A percentile compares a stretch with the other conserved stretches of the same genome.
phyloP scores from a whole-genome alignment of 2,888 invertebrate species.

The Epistrophe grossulariae region DNA sequence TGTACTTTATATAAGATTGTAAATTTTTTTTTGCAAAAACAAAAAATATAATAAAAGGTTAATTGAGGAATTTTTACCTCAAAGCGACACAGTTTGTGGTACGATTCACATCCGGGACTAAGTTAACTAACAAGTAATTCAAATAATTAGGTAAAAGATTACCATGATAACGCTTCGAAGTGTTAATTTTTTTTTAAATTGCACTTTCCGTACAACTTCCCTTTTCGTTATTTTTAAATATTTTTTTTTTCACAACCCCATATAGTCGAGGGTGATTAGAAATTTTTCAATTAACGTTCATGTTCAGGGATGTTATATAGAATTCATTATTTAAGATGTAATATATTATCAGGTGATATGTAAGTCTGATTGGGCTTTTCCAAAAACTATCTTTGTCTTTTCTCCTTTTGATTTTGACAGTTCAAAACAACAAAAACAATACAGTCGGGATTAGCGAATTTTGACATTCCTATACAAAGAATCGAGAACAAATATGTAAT shows the following conservation, averaged over 20 bases:
- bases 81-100: slow-evolving; percentile 17
- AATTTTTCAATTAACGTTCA: slow-evolving; percentile 53
- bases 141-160: slow-evolving; percentile 69
- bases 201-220: neutral
- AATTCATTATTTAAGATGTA: neutral
- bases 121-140: slow-evolving; percentile 53
- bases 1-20: neutral
- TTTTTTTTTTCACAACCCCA: neutral
- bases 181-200: slow-evolving; percentile 59
- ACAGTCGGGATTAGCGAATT: no score
- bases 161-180: slow-evolving; percentile 46
- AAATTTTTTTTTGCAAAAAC: neutral
- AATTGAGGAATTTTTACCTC: slow-evolving; percentile 35
- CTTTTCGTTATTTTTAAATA: neutral
- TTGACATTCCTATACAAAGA: no score
- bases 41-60: neutral
- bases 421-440: no score
- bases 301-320: slow-evolving; percentile 3
- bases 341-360: no score
- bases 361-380: no score
- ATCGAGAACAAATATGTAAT: no score
- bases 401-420: no score
- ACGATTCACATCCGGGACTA: slow-evolving; percentile 54
- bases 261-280: slow-evolving; percentile 34
- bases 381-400: no score